Evolutionary conservation across 2,888 invertebrate genomes (phyloP).

Genomic region (Hyposoter dolosus): DNA sequence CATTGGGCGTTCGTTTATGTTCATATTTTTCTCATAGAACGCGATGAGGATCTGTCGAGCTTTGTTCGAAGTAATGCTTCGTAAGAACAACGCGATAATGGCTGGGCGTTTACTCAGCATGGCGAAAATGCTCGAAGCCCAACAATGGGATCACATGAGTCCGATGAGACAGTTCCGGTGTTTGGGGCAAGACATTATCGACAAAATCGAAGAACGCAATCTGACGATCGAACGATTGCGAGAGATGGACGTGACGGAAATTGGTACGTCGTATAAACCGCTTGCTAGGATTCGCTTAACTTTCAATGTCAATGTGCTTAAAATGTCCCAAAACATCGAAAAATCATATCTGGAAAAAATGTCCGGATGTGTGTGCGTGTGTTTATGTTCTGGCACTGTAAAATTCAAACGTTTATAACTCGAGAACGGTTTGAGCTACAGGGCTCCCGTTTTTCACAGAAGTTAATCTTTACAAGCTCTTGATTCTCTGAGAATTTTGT

Average conservation of each 20-base stretch:
- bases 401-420: too few relatives aligned
- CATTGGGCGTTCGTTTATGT: not conserved
- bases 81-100: constrained; percentile 95
- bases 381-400: too few relatives aligned
- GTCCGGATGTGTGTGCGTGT: too few relatives aligned
- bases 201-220: constrained; percentile 92
- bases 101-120: constrained; percentile 93
- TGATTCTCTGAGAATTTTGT: too few relatives aligned
- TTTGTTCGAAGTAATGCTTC: constrained; percentile 96
- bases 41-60: constrained; percentile 96
- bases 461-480: too few relatives aligned
- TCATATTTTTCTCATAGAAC: constrained; percentile 88
- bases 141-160: constrained; percentile 95
- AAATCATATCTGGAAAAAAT: too few relatives aligned
- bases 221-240: constrained; percentile 91
- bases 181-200: constrained; percentile 91
- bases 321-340: too few relatives aligned
- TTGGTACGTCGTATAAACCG: constrained; percentile 87
- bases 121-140: constrained; percentile 96
- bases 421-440: too few relatives aligned
- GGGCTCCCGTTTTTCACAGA: too few relatives aligned
- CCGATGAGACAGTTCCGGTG: constrained; percentile 94
- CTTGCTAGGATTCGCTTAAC: not conserved
- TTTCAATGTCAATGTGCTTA: too few relatives aligned
- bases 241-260: constrained; percentile 95